A percentile compares a stretch with the other conserved stretches of the same genome.
Evolutionary conservation across 2,888 invertebrate species (phyloP).

Genomic region (Ennomos erosarius): DNA sequence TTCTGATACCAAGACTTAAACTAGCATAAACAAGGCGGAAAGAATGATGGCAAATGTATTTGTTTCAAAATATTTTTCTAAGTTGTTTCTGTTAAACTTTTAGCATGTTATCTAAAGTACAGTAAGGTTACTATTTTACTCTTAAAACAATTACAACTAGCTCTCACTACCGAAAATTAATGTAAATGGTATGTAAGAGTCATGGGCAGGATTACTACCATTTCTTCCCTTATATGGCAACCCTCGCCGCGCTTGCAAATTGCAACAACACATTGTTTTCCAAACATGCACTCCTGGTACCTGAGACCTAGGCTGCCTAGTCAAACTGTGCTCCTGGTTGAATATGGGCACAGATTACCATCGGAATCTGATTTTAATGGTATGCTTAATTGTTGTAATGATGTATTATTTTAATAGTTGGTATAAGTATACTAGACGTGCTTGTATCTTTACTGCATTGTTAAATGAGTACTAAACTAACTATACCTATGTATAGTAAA

Average conservation of each 20-base stretch:
- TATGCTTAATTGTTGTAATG: slow-evolving; percentile 40
- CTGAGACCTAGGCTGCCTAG: slow-evolving; percentile 10
- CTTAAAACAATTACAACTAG: slow-evolving; percentile 15
- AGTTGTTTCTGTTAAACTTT: no score
- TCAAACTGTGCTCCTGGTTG: slow-evolving; percentile 26
- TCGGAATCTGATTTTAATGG: slow-evolving; percentile 40
- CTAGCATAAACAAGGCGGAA: no score
- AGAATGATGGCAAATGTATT: no score
- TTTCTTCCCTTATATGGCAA: slow-evolving; percentile 62
- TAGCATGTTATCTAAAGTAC: no score
- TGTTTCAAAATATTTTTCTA: no score
- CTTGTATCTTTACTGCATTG: no score
- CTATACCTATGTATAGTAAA: no score
- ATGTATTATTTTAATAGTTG: slow-evolving; percentile 34
- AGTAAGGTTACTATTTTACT: not conserved
- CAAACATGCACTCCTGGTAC: slow-evolving; percentile 56
- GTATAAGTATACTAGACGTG: no score
- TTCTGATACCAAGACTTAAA: no score
- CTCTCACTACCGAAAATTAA: slow-evolving; percentile 37
- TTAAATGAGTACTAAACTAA: no score
- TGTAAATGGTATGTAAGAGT: slow-evolving; percentile 43
- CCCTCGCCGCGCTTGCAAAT: slow-evolving; percentile 78
- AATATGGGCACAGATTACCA: slow-evolving; percentile 51
- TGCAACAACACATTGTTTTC: slow-evolving; percentile 79
- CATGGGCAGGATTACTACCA: slow-evolving; percentile 41